Base-by-base conservation (phyloP, 2,797 vertebrate species). In the Ptychobarbus kaznakovi region DNA sequence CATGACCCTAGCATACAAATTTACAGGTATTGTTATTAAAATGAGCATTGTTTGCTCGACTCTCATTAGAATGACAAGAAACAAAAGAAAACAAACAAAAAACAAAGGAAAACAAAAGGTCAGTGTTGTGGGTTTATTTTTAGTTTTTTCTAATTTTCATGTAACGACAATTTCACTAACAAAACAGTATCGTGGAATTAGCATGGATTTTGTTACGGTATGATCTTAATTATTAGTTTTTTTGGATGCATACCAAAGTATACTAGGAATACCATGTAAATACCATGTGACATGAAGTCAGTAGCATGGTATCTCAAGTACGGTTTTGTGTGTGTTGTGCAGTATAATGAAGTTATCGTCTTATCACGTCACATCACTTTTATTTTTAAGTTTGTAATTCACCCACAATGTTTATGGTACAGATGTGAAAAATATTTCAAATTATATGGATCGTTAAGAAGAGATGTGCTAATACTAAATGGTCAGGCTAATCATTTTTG, bases 11-110 rank as follows among this genome's bases (percentile, higher is more conserved):
- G 91, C 88, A 84, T 70, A 84, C 81, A 87, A 89, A 88, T 89
- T 88, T 91, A 90, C 90, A 90, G 88, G 86, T 83, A 90, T 93
- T 92, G 88, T 90, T 86, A 92, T 92, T 87, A 86, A 90, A 92
- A 92, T 93, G 86, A 90, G 89, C 80, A 69, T 86, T 92, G 89
- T 90, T 93, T 84, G 81, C 86, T 87, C 85, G 66, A 82, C 81
- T 86, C 80, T 51, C 51, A 79, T 89, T 80, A 69, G 42, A 83
- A 82, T 40, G 11, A 35, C n/a, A 51, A 80, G 75, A 80, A 85
- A 86, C 86, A 83, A 86, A 83, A 86, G 77, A 63, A 78, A 83
- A 86, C 79, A 87, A 80, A 87, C 73, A 87, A 87, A 56, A 69
- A 85, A n/a, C 2, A 6, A 25, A 42, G 20, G 16, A 42, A 61